Conservation (phyloP, 23 tunicate species). For the Ciona savignyi region DNA sequence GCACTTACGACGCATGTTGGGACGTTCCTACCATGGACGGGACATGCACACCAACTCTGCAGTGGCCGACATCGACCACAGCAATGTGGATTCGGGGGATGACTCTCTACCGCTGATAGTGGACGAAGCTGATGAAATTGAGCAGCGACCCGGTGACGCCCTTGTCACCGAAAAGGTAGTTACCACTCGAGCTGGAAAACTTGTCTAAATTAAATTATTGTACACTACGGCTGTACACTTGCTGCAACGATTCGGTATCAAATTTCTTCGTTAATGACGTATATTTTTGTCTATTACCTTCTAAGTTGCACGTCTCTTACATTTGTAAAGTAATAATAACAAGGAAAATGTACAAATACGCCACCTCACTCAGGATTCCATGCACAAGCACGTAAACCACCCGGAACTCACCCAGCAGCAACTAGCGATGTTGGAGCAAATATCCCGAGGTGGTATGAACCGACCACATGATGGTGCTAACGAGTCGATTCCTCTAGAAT, state of each 20-base stretch:
- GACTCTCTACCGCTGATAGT: constrained; percentile 78
- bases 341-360: background rate
- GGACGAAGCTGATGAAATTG: constrained; percentile 77
- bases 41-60: background rate
- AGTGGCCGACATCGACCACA: constrained; percentile 36
- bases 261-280: too few relatives aligned
- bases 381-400: background rate
- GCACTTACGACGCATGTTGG: constrained; percentile 37
- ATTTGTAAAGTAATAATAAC: background rate
- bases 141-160: constrained; percentile 56
- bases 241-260: too few relatives aligned
- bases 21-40: constrained; percentile 21
- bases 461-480: background rate
- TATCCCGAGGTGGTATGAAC: constrained; percentile 21
- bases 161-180: too few relatives aligned
- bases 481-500: background rate
- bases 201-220: too few relatives aligned
- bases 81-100: constrained; percentile 81
- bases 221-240: too few relatives aligned
- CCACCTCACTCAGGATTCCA: background rate
- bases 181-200: too few relatives aligned
- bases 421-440: constrained; percentile 46
- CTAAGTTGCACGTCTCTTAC: background rate
- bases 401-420: constrained; percentile 37
- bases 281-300: too few relatives aligned